These are phyloP conservation scores for Xiphophorus hellerii DNA, from an alignment of 2,113 vertebrate genomes.

Conservation along the genomic window DNA sequence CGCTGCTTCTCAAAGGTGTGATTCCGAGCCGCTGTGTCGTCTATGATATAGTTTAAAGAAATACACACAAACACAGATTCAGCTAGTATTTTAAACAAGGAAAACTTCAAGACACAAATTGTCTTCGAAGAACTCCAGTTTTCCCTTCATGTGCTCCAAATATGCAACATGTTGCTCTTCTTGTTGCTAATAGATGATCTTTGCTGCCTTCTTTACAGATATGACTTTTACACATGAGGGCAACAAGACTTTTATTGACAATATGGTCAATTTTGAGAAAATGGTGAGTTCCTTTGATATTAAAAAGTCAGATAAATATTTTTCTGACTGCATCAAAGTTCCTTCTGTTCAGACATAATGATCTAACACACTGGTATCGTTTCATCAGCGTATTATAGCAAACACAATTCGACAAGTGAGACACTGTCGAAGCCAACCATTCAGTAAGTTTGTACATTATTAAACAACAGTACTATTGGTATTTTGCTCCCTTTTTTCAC, in stretches of 20 bases:
- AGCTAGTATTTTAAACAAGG: not conserved
- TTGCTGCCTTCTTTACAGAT: conserved; percentile 80
- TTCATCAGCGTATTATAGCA: conserved; percentile 92
- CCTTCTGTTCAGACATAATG: not conserved
- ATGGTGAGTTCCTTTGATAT: conserved; percentile 85
- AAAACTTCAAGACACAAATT: not conserved
- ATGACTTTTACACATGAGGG: conserved; percentile 99
- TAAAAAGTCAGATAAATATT: not conserved
- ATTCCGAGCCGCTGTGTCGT: not conserved
- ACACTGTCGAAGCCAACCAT: conserved; percentile 94
- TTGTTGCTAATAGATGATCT: not conserved
- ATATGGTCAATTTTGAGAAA: conserved; percentile 98
- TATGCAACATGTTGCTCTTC: not conserved
- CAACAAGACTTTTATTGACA: conserved; percentile 96
- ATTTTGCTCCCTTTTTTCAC: not conserved
- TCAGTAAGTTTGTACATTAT: conserved; percentile 87
- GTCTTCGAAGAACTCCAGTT: not conserved
- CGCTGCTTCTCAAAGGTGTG: conserved; percentile 97
- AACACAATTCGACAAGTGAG: conserved; percentile 93
- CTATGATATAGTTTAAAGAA: not conserved
- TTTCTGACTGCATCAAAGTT: not conserved
- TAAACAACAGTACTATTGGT: not conserved
- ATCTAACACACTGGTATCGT: conserved; percentile 1
- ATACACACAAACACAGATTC: not conserved
- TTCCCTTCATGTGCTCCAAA: not conserved